These are phyloP conservation scores for Drosophila grimshawi DNA, from an alignment of 1,140 invertebrate species.

Conservation along the genomic window DNA sequence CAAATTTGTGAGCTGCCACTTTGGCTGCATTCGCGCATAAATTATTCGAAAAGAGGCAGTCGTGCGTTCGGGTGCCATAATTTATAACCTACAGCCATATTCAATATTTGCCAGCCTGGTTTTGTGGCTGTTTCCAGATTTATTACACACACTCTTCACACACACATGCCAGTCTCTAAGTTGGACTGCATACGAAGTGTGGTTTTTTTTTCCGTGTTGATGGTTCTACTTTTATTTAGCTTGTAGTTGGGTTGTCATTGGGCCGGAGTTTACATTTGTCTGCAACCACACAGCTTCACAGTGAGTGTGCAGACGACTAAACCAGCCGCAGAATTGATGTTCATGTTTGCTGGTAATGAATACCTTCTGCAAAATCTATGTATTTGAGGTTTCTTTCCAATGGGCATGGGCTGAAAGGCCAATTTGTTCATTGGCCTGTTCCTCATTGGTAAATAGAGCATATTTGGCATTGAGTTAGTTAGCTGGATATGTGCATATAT, in stretches of 20 bases:
- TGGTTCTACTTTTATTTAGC: conserved; percentile 66
- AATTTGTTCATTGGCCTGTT: conserved; percentile 38
- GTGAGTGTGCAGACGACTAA: conserved; percentile 50
- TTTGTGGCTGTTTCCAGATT: conserved; percentile 54
- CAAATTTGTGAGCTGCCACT: conserved; percentile 13
- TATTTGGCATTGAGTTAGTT: conserved; percentile 2
- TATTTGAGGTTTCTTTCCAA: conserved; percentile 35
- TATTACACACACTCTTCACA: conserved; percentile 45
- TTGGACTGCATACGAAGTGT: conserved; percentile 9
- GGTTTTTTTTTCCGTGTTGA: conserved; percentile 37
- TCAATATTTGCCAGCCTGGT: conserved; percentile 75
- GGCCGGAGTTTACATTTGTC: conserved; percentile 74
- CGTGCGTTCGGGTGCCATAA: conserved; percentile 67
- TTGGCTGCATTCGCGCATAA: conserved; percentile 66
- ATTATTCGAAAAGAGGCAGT: conserved; percentile 56
- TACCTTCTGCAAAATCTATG: conserved; percentile 62
- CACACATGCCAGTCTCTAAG: conserved; percentile 24
- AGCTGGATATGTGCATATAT: conserved; percentile 3
- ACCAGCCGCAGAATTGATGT: conserved; percentile 69
- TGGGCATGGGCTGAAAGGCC: conserved; percentile 9
- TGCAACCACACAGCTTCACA: conserved; percentile 6
- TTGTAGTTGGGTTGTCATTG: conserved; percentile 64
- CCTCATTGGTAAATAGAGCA: conserved; percentile 11
- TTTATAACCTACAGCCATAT: conserved; percentile 79
- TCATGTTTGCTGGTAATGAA: conserved; percentile 70